These are phyloP conservation scores for Hassar affinis DNA, from an alignment of 2,113 vertebrate species.

Conservation along the genomic window DNA sequence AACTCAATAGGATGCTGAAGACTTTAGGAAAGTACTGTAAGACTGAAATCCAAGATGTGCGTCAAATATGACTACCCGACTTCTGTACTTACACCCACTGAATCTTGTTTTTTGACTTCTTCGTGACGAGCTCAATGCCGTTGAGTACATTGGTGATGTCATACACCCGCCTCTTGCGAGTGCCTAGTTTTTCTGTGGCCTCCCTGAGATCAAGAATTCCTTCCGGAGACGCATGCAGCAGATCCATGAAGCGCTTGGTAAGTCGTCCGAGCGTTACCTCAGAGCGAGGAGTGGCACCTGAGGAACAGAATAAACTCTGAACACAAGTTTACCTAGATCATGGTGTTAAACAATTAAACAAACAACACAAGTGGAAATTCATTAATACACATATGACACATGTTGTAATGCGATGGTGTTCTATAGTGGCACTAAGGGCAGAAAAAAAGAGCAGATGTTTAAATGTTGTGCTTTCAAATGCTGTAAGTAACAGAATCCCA, in stretches of 20 bases:
- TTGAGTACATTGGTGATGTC: conserved; percentile 87
- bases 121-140: conserved; percentile 80
- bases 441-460: background rate
- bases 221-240: conserved; percentile 75
- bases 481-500: background rate
- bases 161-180: conserved; percentile 81
- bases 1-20: too few relatives aligned
- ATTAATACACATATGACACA: background rate
- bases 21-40: background rate
- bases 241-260: conserved; percentile 83
- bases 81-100: conserved; percentile 87
- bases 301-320: background rate
- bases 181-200: conserved; percentile 72
- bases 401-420: background rate
- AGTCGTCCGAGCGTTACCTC: conserved; percentile 78
- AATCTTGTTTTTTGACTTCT: conserved; percentile 79
- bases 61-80: background rate
- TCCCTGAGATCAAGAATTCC: conserved; percentile 82
- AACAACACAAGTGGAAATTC: too few relatives aligned
- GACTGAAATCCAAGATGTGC: background rate
- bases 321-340: background rate
- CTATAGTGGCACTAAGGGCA: background rate
- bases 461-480: background rate
- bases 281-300: conserved; percentile 66
- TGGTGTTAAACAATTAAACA: background rate